Conservation (phyloP, 2,797 vertebrate species). For the Odontamblyopus rebecca region DNA sequence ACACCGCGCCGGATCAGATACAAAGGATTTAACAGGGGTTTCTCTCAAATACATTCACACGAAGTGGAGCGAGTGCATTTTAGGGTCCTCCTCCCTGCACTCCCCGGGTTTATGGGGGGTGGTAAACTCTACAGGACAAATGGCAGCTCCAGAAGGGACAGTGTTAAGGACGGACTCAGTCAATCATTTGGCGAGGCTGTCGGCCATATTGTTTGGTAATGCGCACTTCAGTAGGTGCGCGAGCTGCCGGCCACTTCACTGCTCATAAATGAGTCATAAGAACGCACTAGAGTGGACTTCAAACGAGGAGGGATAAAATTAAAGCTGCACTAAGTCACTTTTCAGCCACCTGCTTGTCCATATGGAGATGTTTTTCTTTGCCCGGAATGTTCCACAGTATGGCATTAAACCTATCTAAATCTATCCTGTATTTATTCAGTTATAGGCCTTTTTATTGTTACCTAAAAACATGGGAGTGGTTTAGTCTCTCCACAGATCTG, state of each 20-base stretch:
- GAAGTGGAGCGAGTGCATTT: conserved; percentile 53
- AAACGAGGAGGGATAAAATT: not conserved
- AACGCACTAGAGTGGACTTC: not conserved
- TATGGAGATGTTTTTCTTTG: too few species aligned
- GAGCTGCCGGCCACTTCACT: not conserved
- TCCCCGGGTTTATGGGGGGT: conserved; percentile 50
- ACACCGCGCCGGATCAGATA: conserved; percentile 54
- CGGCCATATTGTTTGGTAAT: conserved; percentile 21
- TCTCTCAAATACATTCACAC: conserved; percentile 20
- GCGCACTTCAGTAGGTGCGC: conserved; percentile 23
- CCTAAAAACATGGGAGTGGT: too few species aligned
- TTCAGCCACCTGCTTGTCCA: too few species aligned
- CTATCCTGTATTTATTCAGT: too few species aligned
- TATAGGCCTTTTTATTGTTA: too few species aligned
- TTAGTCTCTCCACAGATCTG: too few species aligned
- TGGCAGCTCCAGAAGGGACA: conserved; percentile 48
- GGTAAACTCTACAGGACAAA: conserved; percentile 67
- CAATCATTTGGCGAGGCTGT: conserved; percentile 46
- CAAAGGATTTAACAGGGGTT: conserved; percentile 67
- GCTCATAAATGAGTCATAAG: conserved; percentile 2
- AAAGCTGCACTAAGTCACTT: too few species aligned
- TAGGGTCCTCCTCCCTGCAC: conserved; percentile 48
- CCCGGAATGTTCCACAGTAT: too few species aligned
- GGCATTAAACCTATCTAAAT: too few species aligned
- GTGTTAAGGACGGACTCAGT: conserved; percentile 48